Base-by-base conservation (phyloP, 2,888 invertebrate genomes). In the Tenthredo distinguenda region DNA sequence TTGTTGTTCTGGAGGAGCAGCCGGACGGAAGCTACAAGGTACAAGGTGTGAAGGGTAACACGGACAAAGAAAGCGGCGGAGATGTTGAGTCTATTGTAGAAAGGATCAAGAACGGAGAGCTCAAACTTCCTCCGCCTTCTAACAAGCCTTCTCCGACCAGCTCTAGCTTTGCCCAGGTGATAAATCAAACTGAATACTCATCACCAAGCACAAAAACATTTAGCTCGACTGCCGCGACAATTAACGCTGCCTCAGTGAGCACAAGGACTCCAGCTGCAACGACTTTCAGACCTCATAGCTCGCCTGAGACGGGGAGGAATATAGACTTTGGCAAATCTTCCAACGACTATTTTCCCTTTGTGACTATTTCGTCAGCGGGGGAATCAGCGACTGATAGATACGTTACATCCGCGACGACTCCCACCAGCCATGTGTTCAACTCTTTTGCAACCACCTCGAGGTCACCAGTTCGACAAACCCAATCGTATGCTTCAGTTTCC, bases 1-100 rank as follows among this genome's bases (percentile, higher is more conserved):
- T 98, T 90, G 98, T 98, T 0, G 96, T 98, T 72, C 94, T 98
- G 15, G 98, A 98, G 93, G 98, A 98, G 91, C 98, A 98, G 91
- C 95, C 96, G 5, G 98, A 98, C 90, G 98, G 98, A 7, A 96
- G 97, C 37, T 97, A 97, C 88, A 97, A 97, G 93, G 97, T 98
- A 0, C 83, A 83, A 47, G 83, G 83, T 0, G 96, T 97, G 0
- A 97, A 97, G 94, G 97, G 97, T 0, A 97, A 97, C 89, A 95
- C 96, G 0, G 95, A 95, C 43, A 96, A 96, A 88, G 96, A 96
- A 77, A 91, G 90, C 10, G 96, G 95, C 0, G 95, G 96, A 4
- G 97, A 97, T 91, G 96, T 98, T 0, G 97, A 97, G 89, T 96
- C 96, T 1, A 97, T 98, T 89, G 94, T 98, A 76, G 96, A 97